These are phyloP conservation scores for Amphiprion clarkii DNA, from an alignment of 2,797 vertebrate species.

Conservation along the genomic window DNA sequence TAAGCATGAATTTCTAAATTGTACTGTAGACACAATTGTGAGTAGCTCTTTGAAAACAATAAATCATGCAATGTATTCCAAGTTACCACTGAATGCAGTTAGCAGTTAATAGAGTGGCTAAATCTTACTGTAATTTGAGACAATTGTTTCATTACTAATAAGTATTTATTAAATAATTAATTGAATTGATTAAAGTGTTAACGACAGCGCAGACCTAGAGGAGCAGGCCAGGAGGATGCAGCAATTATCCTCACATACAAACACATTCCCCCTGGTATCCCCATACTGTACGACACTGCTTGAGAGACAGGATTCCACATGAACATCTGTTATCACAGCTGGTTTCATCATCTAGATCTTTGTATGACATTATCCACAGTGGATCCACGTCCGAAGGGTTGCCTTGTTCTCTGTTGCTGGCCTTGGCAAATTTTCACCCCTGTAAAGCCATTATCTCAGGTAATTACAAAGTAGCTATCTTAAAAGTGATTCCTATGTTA, in stretches of 20 bases:
- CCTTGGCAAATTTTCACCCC: conserved; percentile 58
- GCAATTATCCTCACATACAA: conserved; percentile 65
- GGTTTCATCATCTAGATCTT: conserved; percentile 70
- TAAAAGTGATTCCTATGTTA: conserved; percentile 60
- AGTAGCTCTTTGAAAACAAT: not conserved
- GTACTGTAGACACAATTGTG: not conserved
- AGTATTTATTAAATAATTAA: conserved; percentile 50
- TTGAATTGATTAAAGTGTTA: conserved; percentile 48
- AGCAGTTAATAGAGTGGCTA: conserved; percentile 4
- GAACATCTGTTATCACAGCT: conserved; percentile 82
- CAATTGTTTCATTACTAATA: conserved; percentile 35
- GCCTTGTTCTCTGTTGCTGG: conserved; percentile 57
- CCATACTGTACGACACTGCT: conserved; percentile 48
- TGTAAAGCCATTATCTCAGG: conserved; percentile 40
- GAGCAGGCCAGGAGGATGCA: conserved; percentile 54
- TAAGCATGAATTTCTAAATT: conserved; percentile 3
- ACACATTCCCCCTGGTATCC: conserved; percentile 58
- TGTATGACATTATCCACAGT: conserved; percentile 65
- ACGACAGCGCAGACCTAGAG: conserved; percentile 44
- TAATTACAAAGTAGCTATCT: conserved; percentile 35
- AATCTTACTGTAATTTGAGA: conserved; percentile 9
- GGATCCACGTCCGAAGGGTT: conserved; percentile 56
- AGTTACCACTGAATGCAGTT: not conserved
- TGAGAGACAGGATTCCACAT: conserved; percentile 62
- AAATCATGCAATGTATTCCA: not conserved